Evolutionary conservation across 2,797 vertebrate genomes (phyloP).

Genomic region (Emys orbicularis): DNA sequence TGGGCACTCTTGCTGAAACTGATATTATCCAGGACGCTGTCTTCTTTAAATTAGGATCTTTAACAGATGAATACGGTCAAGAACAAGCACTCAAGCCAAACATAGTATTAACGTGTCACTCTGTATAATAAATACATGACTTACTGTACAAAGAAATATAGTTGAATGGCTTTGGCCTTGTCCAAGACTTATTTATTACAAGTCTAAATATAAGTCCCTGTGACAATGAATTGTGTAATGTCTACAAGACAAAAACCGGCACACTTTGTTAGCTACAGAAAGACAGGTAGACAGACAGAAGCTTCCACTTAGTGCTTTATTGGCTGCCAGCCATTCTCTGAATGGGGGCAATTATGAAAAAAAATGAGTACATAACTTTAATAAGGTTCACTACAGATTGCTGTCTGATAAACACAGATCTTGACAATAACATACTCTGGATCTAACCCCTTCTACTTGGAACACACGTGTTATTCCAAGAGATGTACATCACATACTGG

Average conservation of each 20-base stretch:
- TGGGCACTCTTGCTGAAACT: conserved; percentile 12
- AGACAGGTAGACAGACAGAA: conserved; percentile 77
- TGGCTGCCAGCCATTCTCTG: conserved; percentile 75
- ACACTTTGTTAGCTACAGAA: conserved; percentile 69
- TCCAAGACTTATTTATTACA: conserved; percentile 74
- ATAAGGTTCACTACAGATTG: conserved; percentile 73
- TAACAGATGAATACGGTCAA: conserved; percentile 39
- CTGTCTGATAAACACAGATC: conserved; percentile 66
- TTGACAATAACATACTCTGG: conserved; percentile 53
- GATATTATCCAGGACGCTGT: background rate
- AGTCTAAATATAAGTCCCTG: conserved; percentile 75
- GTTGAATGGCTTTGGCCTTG: conserved; percentile 53
- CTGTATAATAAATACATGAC: conserved; percentile 66
- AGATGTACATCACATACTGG: conserved; percentile 44
- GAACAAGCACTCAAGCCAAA: conserved; percentile 62
- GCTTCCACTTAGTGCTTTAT: conserved; percentile 74
- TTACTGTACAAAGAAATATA: conserved; percentile 52
- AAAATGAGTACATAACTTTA: conserved; percentile 78
- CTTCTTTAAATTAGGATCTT: conserved; percentile 47
- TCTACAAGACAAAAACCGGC: conserved; percentile 75
- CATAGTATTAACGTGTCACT: conserved; percentile 66
- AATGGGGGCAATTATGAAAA: conserved; percentile 78
- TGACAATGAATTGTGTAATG: conserved; percentile 75
- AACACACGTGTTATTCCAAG: conserved; percentile 54
- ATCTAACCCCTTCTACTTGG: conserved; percentile 46